Percentiles rank a stretch among this genome's conserved stretches.
phyloP scores from a whole-genome alignment of 2,113 vertebrate species.

The Syngnathus scovelli region DNA sequence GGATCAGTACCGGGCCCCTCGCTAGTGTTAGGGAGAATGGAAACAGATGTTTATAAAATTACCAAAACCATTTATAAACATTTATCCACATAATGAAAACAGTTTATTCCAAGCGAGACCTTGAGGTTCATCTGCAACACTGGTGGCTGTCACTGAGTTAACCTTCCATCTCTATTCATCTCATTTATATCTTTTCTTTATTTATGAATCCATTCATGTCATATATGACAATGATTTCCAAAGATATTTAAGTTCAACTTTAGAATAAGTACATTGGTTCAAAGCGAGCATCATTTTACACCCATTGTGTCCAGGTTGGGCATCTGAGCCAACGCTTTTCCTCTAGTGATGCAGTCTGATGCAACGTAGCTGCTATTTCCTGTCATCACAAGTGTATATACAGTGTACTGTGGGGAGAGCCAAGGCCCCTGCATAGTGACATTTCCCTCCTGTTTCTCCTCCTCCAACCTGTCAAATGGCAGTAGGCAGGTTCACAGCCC shows the following conservation, averaged over 20 bases:
- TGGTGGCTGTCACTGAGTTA: neutral
- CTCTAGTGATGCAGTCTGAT: conserved; percentile 38
- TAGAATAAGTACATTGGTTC: neutral
- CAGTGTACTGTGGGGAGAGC: conserved; percentile 28
- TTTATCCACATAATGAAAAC: conserved; percentile 38
- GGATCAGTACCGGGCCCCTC: conserved; percentile 33
- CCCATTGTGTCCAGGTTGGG: neutral
- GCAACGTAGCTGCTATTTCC: conserved; percentile 51
- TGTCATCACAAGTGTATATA: conserved; percentile 43
- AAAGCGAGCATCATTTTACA: neutral
- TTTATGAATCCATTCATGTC: neutral
- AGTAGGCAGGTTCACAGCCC: conserved; percentile 57
- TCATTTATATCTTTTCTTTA: neutral
- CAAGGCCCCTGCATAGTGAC: conserved; percentile 35
- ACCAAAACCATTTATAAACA: conserved; percentile 53
- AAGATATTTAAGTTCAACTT: neutral
- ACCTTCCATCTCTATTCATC: neutral
- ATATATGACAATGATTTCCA: neutral
- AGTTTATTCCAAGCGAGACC: conserved; percentile 44
- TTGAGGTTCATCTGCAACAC: conserved; percentile 39
- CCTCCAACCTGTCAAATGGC: conserved; percentile 48
- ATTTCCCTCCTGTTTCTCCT: conserved; percentile 32
- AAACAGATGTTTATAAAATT: conserved; percentile 57
- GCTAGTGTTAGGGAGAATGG: conserved; percentile 17
- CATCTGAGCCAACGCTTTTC: conserved; percentile 25